Percentiles rank a stretch among this genome's conserved stretches.
These are phyloP conservation scores for Sebastes kiyomatsui DNA, from an alignment of 2,797 vertebrate species.

Conservation along the genomic window DNA sequence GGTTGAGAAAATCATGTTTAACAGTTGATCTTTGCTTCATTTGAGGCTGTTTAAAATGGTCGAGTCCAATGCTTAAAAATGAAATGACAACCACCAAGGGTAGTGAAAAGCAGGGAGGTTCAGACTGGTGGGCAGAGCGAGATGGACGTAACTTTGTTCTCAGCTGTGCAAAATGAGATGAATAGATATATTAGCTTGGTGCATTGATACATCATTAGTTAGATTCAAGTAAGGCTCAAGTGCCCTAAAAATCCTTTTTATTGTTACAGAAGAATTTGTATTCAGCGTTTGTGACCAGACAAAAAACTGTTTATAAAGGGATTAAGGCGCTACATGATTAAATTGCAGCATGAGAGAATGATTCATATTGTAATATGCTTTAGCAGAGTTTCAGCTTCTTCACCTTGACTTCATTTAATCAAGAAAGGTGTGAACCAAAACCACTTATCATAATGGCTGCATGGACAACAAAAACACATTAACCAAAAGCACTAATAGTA, in stretches of 20 bases:
- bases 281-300: neutral
- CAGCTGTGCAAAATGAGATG: neutral
- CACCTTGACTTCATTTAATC: constrained; percentile 30
- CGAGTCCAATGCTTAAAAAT: neutral
- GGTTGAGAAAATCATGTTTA: neutral
- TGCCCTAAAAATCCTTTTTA: neutral
- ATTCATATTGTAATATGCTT: neutral
- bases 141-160: neutral
- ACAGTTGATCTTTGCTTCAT: neutral
- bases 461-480: neutral
- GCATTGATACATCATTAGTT: neutral
- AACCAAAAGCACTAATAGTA: neutral
- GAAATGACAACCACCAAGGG: neutral
- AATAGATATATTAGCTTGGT: neutral
- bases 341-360: constrained; percentile 2
- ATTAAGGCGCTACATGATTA: constrained; percentile 21
- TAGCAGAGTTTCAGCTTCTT: neutral
- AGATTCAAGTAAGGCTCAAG: neutral
- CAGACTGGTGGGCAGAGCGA: neutral
- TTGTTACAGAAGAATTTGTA: neutral
- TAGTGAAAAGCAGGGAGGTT: neutral
- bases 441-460: neutral
- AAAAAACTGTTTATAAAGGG: neutral
- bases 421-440: neutral
- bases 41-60: neutral